Evolutionary conservation across 2,888 invertebrate genomes (phyloP).

Genomic region (Drosophila nigricruria): DNA sequence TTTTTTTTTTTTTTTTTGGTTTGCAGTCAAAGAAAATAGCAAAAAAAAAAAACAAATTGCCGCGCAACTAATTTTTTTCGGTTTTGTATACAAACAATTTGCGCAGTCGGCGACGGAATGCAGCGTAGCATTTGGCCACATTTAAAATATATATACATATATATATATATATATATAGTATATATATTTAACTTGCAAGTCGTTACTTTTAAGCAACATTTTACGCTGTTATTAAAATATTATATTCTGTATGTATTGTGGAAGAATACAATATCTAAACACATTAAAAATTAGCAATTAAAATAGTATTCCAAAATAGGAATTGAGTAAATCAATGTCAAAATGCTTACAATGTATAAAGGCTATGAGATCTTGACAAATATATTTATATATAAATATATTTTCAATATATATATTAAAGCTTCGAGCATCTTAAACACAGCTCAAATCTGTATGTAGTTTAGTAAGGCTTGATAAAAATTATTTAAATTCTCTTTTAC

Average conservation of each 20-base stretch:
- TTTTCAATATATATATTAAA: too few relatives aligned
- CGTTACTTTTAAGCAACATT: background rate
- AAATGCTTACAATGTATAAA: background rate
- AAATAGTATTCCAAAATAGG: background rate
- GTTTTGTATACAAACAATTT: constrained; percentile 64
- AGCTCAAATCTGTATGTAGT: background rate
- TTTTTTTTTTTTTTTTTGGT: constrained; percentile 44
- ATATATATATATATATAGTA: background rate
- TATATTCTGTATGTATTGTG: background rate
- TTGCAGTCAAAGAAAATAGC: constrained; percentile 47
- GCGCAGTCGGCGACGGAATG: constrained; percentile 17
- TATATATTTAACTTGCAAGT: background rate
- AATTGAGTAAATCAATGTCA: too few relatives aligned
- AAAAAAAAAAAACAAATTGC: constrained; percentile 3
- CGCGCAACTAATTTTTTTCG: constrained; percentile 5
- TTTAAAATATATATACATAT: constrained; percentile 14
- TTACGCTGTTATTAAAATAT: background rate
- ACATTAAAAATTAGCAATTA: background rate
- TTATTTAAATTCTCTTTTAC: background rate
- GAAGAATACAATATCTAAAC: background rate
- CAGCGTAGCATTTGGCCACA: constrained; percentile 39
- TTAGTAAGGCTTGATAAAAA: background rate
- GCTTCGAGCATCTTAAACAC: background rate
- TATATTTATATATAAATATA: background rate
- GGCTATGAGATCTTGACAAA: background rate